Evolutionary conservation across 2,113 vertebrate genomes (phyloP), one percentile per base, ranked within the genome.

Genomic region (Eulemur rufifrons): DNA sequence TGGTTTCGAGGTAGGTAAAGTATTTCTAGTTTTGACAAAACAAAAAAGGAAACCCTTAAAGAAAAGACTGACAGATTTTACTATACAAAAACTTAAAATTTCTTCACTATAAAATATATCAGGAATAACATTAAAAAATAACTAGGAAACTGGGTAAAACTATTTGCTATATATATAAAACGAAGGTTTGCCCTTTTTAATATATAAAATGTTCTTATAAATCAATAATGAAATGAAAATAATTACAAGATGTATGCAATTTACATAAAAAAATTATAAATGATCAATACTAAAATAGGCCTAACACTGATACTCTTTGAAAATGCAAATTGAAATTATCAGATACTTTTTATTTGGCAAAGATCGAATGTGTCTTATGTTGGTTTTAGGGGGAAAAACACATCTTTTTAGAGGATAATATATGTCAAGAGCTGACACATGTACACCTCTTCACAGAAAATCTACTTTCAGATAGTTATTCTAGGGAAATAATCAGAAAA

Each of bases 401-500:
- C 11, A 61, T 59, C 69, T 81, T 83, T 93, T 64, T 39, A 85
- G 42, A 32, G 32, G 8, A 32, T 13, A 32, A 86, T 45, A 68
- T 80, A 66, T 64, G 47, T 71, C 29, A 91, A 94, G 29, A 64
- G 61, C 52, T 83, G 81, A 76, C 34, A 64, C 34, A 23, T 25
- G 20, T 47, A 71, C 4, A 89, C 42, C 45, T 42, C 66, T 86
- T 63, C 86, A 86, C 39, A 69, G 42, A 29, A 86, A 90, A 86
- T 64, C 42, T 32, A 92, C 59, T 69, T 88, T 84, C 39, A 52
- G 8, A n/a, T 32, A 63, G 27, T 78, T 97, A 83, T 80, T 91
- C 88, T 73, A 94, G 80, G 50, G 34, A 88, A 94, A 94, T 92
- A 84, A 91, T 66, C 27, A 80, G 21, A 83, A 87, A 89, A 88